Evolutionary conservation across 2,888 invertebrate genomes (phyloP), one percentile per base, ranked within the genome.

Genomic region (Chloroclystis v-ata): DNA sequence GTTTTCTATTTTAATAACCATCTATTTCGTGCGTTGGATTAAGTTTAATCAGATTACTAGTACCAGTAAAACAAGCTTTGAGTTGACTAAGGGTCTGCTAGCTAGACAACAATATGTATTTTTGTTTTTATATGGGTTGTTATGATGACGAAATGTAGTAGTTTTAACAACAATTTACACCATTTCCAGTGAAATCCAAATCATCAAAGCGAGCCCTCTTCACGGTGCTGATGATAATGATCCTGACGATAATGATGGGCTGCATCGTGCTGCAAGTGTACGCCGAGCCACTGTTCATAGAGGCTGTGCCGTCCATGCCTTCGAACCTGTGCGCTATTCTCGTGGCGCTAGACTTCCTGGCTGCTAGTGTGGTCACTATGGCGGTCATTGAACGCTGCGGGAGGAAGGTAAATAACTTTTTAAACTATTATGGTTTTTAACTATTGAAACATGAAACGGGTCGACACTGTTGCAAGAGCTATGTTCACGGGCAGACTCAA

Each of bases 221-320:
- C 1, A 60, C 60, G 0, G 53, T 61, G 0, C 56, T 86, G 0
- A 63, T 69, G 0, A 57, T 75, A 4, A 82, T 82, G 75, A 58
- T 71, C 0, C 8, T 71, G 1, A 68, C 77, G 0, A 77, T 76
- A n/a, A 59, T 80, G 52, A 85, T 84, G 83, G 86, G 86, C 0
- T 72, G 78, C 4, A 65, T 80, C 0, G 80, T 83, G 0, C 68
- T 86, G 0, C 83, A 85, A 53, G 79, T 85, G 1, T 86, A 82
- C 45, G 85, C 86, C 0, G 85, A 85, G 47, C 75, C 80, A 0
- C 61, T 86, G 5, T 83, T 86, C 60, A 73, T 69, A 30, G 78
- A 82, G 37, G 84, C 85, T 0, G 72, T 81, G 0, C 85, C 86
- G 0, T 72, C 78, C 0, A 72, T 86, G 73, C 69, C 79, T 2